Percentiles rank a stretch among this genome's conserved stretches.
These are phyloP conservation scores for Drosophila neutralis DNA, from an alignment of 2,888 invertebrate genomes.

Conservation along the genomic window DNA sequence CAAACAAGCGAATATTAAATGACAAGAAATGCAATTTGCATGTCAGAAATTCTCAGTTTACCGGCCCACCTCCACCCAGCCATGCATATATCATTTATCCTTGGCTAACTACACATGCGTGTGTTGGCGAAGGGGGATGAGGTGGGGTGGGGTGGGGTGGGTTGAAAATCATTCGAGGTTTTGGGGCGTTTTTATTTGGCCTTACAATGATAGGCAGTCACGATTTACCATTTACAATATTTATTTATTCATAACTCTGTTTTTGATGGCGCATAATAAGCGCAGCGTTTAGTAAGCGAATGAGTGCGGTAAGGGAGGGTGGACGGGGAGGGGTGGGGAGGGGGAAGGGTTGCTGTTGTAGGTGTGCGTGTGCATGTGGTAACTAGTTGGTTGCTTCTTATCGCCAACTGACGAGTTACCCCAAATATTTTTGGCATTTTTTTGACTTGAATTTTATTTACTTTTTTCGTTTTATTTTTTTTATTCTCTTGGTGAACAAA, in stretches of 20 bases:
- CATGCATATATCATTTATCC: slow-evolving; percentile 54
- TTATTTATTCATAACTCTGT: slow-evolving; percentile 78
- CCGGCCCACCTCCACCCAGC: neutral
- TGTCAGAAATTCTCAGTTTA: slow-evolving; percentile 52
- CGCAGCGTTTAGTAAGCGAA: slow-evolving; percentile 35
- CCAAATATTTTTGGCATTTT: slow-evolving; percentile 59
- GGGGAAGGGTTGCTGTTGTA: neutral
- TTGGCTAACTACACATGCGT: slow-evolving; percentile 45
- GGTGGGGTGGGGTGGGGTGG: neutral
- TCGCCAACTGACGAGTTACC: slow-evolving; percentile 47
- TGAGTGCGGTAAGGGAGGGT: rapidly evolving
- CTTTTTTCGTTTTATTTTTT: neutral
- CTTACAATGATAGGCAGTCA: slow-evolving; percentile 73
- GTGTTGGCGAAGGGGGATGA: slow-evolving; percentile 18
- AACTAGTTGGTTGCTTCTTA: slow-evolving; percentile 40
- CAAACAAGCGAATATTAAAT: slow-evolving; percentile 73
- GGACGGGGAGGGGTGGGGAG: neutral
- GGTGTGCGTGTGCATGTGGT: neutral
- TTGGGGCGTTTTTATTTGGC: slow-evolving; percentile 4
- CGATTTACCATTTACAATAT: slow-evolving; percentile 78
- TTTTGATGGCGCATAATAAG: slow-evolving; percentile 56
- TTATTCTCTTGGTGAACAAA: slow-evolving; percentile 10
- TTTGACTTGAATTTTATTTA: slow-evolving; percentile 19
- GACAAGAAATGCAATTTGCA: slow-evolving; percentile 76
- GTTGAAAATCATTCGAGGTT: neutral